Base-by-base conservation (phyloP, 2,113 vertebrate genomes). In the Tragulus kanchil region DNA sequence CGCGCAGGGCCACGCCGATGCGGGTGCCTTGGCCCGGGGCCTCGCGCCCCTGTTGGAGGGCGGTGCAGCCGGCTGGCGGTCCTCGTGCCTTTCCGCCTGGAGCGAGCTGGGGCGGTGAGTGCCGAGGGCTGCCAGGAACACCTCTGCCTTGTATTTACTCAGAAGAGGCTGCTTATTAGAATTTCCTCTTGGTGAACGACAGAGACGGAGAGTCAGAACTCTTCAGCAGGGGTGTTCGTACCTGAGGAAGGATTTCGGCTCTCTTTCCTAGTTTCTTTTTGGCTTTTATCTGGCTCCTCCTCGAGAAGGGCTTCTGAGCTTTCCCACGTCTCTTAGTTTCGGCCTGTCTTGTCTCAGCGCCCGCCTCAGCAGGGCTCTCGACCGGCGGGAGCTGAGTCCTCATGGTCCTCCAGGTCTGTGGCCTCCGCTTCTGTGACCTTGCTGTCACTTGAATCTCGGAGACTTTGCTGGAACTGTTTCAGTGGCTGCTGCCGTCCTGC, bases 381-480 rank as follows among this genome's bases (percentile, higher is more conserved):
- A 92, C 61, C 54, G 71, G 36, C 36, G 36, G 36, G 36, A 36
- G 36, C 36, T 36, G 59, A 67, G 54, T 50, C 91, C 73, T 36
- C 16, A 17, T 45, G 82, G 16, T 16, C 45, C 26, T 56, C 67
- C 65, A 61, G 26, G 83, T 93, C 48, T 62, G 36, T 36, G 36
- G 36, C 36, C 36, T 36, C 36, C 36, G 36, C 36, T 36, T 36
- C 36, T 36, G 15, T 85, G 73, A 69, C 77, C 48, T 77, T 31
- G 10, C 67, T 92, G 28, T 95, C 88, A 87, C 83, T 71, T 81
- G 92, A 86, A 82, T 84, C 36, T 85, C 84, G 89, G 94, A 82
- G 48, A 64, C 65, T 85, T 77, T 95, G 14, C 85, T 97, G 82
- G 84, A 96, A 90, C 67, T 65, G 62, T 67, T 95, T 97, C 73